Conservation (phyloP, 2,888 invertebrate species). For the Steinernema hermaphroditum region DNA sequence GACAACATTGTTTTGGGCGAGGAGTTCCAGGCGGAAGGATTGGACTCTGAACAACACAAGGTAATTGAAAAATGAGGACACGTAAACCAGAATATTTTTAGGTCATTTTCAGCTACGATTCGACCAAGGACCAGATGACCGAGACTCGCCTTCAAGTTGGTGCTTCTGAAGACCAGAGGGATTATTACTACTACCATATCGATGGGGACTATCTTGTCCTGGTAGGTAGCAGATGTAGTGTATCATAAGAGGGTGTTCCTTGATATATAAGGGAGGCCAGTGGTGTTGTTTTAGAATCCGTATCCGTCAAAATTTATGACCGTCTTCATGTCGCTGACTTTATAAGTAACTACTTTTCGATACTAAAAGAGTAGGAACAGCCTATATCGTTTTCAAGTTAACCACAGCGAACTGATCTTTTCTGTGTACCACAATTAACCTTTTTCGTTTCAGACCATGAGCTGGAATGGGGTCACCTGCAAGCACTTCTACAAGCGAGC, state of each 20-base stretch:
- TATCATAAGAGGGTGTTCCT: too few relatives aligned
- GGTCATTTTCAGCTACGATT: conserved; percentile 51
- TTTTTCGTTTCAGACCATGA: background rate
- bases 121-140: conserved; percentile 48
- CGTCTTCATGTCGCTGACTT: too few relatives aligned
- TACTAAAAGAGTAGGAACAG: too few relatives aligned
- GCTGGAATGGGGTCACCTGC: conserved; percentile 3
- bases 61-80: background rate
- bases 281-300: too few relatives aligned
- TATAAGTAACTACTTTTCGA: too few relatives aligned
- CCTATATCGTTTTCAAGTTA: too few relatives aligned
- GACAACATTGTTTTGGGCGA: conserved; percentile 57
- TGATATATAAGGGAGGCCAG: too few relatives aligned
- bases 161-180: conserved; percentile 54
- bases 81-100: background rate
- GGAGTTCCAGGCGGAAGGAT: conserved; percentile 60
- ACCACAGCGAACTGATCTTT: too few relatives aligned
- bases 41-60: conserved; percentile 60
- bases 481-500: conserved; percentile 25
- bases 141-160: conserved; percentile 62
- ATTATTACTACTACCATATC: conserved; percentile 61
- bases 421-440: too few relatives aligned
- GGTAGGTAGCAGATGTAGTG: background rate
- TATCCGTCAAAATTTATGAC: too few relatives aligned
- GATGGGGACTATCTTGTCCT: conserved; percentile 57